Percentiles rank a stretch among this genome's conserved stretches.
Evolutionary conservation across 1,140 invertebrate species (phyloP).

Genomic region (Epicauta chinensis): DNA sequence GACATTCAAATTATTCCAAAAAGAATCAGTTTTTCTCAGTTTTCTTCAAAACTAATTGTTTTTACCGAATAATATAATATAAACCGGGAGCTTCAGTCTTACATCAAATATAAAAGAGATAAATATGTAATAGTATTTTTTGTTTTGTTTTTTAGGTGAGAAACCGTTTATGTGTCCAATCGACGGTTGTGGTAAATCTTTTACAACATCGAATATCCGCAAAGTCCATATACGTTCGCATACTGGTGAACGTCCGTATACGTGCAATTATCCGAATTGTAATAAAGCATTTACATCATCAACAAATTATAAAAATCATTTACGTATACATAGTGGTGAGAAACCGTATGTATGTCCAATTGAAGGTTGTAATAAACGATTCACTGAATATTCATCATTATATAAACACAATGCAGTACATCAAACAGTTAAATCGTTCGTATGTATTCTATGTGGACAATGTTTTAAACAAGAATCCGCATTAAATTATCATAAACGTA

Average conservation of each 20-base stretch:
- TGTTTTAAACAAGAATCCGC: slow-evolving; percentile 54
- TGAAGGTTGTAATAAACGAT: slow-evolving; percentile 59
- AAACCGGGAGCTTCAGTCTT: too few relatives aligned
- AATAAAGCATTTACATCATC: slow-evolving; percentile 58
- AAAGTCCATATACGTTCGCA: slow-evolving; percentile 58
- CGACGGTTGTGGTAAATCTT: slow-evolving; percentile 59
- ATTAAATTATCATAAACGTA: slow-evolving; percentile 51
- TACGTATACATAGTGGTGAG: slow-evolving; percentile 55
- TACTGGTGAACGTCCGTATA: slow-evolving; percentile 61
- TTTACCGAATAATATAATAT: too few relatives aligned
- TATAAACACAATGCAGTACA: slow-evolving; percentile 69
- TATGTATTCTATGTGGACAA: slow-evolving; percentile 51
- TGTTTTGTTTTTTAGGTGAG: slow-evolving; percentile 40
- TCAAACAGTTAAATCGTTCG: slow-evolving; percentile 51
- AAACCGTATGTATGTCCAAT: slow-evolving; percentile 54
- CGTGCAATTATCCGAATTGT: slow-evolving; percentile 53
- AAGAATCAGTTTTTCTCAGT: too few relatives aligned
- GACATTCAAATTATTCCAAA: too few relatives aligned
- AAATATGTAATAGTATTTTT: slow-evolving; percentile 6
- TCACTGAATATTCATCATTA: slow-evolving; percentile 69
- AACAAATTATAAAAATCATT: slow-evolving; percentile 65
- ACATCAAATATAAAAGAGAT: too few relatives aligned
- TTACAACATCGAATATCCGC: slow-evolving; percentile 68
- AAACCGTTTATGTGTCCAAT: slow-evolving; percentile 61
- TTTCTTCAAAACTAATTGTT: too few relatives aligned